Conservation (phyloP, 64 coral and sea anemone species). For the Pocillopora verrucosa region DNA sequence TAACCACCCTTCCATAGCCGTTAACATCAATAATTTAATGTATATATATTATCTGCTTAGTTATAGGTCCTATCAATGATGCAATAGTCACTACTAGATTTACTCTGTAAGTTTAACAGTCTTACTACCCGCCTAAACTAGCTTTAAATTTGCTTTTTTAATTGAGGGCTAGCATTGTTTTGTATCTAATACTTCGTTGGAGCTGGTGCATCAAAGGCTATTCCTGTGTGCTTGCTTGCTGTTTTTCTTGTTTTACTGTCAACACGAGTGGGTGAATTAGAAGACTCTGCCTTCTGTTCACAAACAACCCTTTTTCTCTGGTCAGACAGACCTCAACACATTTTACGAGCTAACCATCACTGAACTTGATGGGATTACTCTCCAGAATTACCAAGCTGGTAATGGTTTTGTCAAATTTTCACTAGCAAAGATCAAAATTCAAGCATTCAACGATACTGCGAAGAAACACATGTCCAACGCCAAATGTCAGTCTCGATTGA, state of each 20-base stretch:
- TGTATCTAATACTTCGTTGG: too few relatives aligned
- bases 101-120: too few relatives aligned
- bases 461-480: slow-evolving; percentile 35
- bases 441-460: slow-evolving; percentile 45
- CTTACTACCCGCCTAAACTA: too few relatives aligned
- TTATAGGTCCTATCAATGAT: too few relatives aligned
- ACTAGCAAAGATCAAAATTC: slow-evolving; percentile 19
- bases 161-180: too few relatives aligned
- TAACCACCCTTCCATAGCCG: too few relatives aligned
- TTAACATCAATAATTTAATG: too few relatives aligned
- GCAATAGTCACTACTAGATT: too few relatives aligned
- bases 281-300: slow-evolving; percentile 49
- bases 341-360: slow-evolving; percentile 70
- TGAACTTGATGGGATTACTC: slow-evolving; percentile 56
- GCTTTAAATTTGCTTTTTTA: too few relatives aligned
- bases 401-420: slow-evolving; percentile 19
- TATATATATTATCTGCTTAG: too few relatives aligned
- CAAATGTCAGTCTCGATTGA: slow-evolving; percentile 36
- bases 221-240: slow-evolving; percentile 1
- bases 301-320: slow-evolving; percentile 48
- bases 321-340: slow-evolving; percentile 16
- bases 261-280: slow-evolving; percentile 61
- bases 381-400: slow-evolving; percentile 57
- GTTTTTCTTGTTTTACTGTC: slow-evolving; percentile 36
- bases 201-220: neutral